Conservation (phyloP, 2,888 invertebrate species). For the Andrena hattorfiana region DNA sequence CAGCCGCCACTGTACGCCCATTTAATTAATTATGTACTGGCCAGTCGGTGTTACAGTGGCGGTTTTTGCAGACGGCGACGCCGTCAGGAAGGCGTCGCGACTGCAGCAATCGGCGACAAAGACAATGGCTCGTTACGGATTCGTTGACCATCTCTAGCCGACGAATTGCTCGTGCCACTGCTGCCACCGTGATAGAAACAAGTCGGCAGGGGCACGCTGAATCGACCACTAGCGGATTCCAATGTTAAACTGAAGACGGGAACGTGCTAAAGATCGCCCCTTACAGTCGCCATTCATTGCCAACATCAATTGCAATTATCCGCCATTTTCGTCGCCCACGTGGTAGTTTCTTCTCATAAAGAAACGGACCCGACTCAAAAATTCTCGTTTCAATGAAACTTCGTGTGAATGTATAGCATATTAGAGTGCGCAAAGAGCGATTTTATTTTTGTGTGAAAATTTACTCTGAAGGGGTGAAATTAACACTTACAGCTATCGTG, state of each 20-base stretch:
- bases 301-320: conserved; percentile 19
- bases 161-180: conserved; percentile 62
- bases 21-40: conserved; percentile 78
- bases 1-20: conserved; percentile 71
- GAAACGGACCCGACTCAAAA: neutral
- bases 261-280: conserved; percentile 40
- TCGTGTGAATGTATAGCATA: no score
- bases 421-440: no score
- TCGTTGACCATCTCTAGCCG: conserved; percentile 54
- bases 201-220: conserved; percentile 62
- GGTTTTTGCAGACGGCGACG: conserved; percentile 73
- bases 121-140: conserved; percentile 73
- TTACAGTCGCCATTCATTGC: neutral
- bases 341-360: neutral
- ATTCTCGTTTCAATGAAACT: no score
- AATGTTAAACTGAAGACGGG: conserved; percentile 39
- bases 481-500: no score
- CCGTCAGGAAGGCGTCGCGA: conserved; percentile 76
- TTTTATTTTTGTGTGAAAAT: no score
- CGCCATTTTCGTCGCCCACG: neutral
- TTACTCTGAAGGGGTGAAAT: no score
- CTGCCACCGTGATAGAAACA: conserved; percentile 67
- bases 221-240: conserved; percentile 39
- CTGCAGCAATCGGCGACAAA: conserved; percentile 61
- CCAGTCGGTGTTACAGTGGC: conserved; percentile 54